These are phyloP conservation scores for Biston betularia DNA, from an alignment of 2,888 invertebrate genomes.

Conservation along the genomic window DNA sequence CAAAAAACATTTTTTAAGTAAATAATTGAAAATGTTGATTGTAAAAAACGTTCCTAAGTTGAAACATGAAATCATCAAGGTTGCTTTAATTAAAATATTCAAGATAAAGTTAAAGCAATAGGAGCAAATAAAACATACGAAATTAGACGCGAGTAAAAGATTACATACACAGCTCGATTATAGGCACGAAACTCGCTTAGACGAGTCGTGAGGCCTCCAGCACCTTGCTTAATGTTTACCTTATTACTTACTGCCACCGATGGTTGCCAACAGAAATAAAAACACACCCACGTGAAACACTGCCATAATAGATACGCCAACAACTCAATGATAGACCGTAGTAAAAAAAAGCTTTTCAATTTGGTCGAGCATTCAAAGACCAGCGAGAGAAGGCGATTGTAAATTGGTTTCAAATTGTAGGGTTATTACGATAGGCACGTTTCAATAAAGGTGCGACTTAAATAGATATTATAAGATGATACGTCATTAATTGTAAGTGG, in stretches of 20 bases:
- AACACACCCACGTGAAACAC: conserved; percentile 68
- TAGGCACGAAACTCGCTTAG: conserved; percentile 53
- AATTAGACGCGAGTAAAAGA: conserved; percentile 30
- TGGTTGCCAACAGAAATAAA: conserved; percentile 71
- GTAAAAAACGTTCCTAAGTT: not conserved
- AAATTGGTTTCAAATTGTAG: conserved; percentile 59
- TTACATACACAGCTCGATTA: conserved; percentile 31
- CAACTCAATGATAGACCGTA: conserved; percentile 51
- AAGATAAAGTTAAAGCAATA: conserved; percentile 12
- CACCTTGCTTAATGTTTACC: conserved; percentile 77
- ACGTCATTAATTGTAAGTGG: too few relatives aligned
- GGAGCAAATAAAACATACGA: conserved; percentile 22
- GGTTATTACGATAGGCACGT: conserved; percentile 49
- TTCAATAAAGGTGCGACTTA: conserved; percentile 2
- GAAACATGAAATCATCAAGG: not conserved
- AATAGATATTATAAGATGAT: too few relatives aligned
- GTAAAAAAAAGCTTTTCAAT: conserved; percentile 56
- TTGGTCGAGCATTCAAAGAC: conserved; percentile 54
- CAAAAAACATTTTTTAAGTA: not conserved
- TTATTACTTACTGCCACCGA: conserved; percentile 78
- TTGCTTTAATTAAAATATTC: conserved; percentile 7
- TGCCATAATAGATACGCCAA: conserved; percentile 54
- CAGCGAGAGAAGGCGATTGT: conserved; percentile 56
- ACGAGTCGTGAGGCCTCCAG: conserved; percentile 66
- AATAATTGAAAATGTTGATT: not conserved